Evolutionary conservation across 2,113 vertebrate genomes (phyloP).

Genomic region (Tonatia bakeri): DNA sequence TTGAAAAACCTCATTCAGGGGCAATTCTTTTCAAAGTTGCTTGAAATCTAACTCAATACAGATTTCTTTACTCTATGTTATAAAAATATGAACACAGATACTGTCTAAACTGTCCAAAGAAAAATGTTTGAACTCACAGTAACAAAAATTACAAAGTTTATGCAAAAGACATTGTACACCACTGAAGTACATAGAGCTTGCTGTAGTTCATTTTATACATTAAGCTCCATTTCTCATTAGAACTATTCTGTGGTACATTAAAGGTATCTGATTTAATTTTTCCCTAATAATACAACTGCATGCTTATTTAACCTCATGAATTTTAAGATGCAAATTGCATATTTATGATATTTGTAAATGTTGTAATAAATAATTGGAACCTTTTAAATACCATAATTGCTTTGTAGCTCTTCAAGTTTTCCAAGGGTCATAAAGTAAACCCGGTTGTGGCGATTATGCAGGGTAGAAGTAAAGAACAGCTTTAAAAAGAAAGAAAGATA

Average conservation of each 20-base stretch:
- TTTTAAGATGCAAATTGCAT: conserved; percentile 66
- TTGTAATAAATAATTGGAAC: conserved; percentile 57
- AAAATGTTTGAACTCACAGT: conserved; percentile 64
- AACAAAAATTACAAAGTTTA: conserved; percentile 67
- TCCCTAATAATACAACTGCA: conserved; percentile 66
- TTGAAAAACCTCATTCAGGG: neutral
- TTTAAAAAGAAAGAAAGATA: conserved; percentile 67
- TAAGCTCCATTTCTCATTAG: conserved; percentile 67
- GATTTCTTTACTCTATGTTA: conserved; percentile 30
- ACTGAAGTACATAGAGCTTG: conserved; percentile 69
- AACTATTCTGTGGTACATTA: conserved; percentile 67
- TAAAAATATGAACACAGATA: conserved; percentile 61
- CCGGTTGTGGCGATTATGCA: conserved; percentile 89
- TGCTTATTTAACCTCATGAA: conserved; percentile 53
- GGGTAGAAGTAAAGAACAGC: conserved; percentile 93
- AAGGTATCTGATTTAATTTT: conserved; percentile 65
- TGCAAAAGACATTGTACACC: conserved; percentile 69
- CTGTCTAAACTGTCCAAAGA: conserved; percentile 63
- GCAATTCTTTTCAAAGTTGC: conserved; percentile 36
- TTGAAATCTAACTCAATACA: conserved; percentile 46
- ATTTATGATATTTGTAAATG: conserved; percentile 57
- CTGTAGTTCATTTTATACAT: conserved; percentile 65
- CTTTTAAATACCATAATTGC: conserved; percentile 62
- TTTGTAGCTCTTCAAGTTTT: conserved; percentile 88
- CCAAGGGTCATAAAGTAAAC: conserved; percentile 98